A percentile compares a stretch with the other conserved stretches of the same genome.
These are phyloP conservation scores for Urocynchramus pylzowi DNA, from an alignment of 2,113 vertebrate genomes.

Conservation along the genomic window DNA sequence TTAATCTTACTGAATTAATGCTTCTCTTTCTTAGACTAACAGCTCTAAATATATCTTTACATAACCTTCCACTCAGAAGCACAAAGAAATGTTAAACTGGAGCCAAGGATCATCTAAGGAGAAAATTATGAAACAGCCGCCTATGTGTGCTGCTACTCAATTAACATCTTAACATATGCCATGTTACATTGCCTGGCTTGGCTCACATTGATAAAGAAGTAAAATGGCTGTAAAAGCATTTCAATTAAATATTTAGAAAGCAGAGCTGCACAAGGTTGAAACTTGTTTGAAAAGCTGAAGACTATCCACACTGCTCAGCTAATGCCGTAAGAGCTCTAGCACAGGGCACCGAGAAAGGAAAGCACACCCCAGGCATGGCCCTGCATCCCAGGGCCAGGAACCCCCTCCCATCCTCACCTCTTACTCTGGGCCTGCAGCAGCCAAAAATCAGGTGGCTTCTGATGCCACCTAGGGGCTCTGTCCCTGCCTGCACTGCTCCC, in stretches of 20 bases:
- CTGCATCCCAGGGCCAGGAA: not conserved
- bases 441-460: not conserved
- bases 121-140: constrained; percentile 41
- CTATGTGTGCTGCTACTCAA: constrained; percentile 31
- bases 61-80: constrained; percentile 37
- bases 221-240: constrained; percentile 59
- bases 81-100: constrained; percentile 44
- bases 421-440: not conserved
- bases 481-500: not conserved
- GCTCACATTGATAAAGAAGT: constrained; percentile 22
- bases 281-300: not conserved
- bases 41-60: constrained; percentile 52
- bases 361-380: not conserved
- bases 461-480: constrained; percentile 52
- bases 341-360: not conserved
- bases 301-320: not conserved
- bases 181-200: constrained; percentile 43
- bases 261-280: not conserved
- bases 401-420: not conserved
- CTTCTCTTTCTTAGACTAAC: constrained; percentile 28
- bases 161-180: constrained; percentile 58
- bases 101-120: constrained; percentile 53
- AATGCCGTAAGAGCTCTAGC: not conserved
- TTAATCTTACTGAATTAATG: constrained; percentile 51
- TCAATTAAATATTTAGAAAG: constrained; percentile 59